phyloP scores from a whole-genome alignment of 2,797 vertebrate species.

The Micromesistius poutassou region DNA sequence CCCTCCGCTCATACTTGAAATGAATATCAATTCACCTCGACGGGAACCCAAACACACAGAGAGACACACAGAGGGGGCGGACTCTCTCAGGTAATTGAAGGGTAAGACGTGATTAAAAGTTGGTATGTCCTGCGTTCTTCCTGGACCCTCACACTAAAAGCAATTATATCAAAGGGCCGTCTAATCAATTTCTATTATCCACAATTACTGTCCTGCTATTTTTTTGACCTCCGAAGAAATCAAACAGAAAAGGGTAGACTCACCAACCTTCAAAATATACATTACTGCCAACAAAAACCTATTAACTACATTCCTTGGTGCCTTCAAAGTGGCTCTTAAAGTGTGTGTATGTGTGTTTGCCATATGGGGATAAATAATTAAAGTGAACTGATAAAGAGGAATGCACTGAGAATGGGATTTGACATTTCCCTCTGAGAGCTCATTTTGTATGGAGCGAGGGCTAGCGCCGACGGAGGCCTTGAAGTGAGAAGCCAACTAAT shows the following conservation, averaged over 20 bases:
- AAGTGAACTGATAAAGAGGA: conserved; percentile 9
- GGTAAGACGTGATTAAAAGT: conserved; percentile 44
- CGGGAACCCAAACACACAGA: background rate
- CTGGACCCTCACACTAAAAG: conserved; percentile 38
- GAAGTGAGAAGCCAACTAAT: conserved; percentile 53
- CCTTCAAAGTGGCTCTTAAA: conserved; percentile 4
- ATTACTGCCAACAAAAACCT: background rate
- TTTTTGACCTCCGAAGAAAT: background rate
- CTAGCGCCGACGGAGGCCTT: conserved; percentile 33
- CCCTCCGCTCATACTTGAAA: background rate
- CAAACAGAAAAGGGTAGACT: background rate
- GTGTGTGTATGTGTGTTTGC: conserved; percentile 7
- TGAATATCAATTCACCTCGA: conserved; percentile 14
- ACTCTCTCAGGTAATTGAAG: conserved; percentile 34
- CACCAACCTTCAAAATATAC: background rate
- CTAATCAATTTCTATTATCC: conserved; percentile 48
- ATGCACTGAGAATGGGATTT: conserved; percentile 35
- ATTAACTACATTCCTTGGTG: background rate
- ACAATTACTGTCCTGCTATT: conserved; percentile 17
- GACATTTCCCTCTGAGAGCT: conserved; percentile 43
- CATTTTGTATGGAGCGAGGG: conserved; percentile 38
- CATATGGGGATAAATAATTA: conserved; percentile 13
- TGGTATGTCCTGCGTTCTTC: conserved; percentile 31
- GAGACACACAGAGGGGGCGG: too few relatives aligned
- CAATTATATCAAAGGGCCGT: conserved; percentile 40